Evolutionary conservation across 2,888 invertebrate genomes (phyloP).

Genomic region (Callinectes sapidus): DNA sequence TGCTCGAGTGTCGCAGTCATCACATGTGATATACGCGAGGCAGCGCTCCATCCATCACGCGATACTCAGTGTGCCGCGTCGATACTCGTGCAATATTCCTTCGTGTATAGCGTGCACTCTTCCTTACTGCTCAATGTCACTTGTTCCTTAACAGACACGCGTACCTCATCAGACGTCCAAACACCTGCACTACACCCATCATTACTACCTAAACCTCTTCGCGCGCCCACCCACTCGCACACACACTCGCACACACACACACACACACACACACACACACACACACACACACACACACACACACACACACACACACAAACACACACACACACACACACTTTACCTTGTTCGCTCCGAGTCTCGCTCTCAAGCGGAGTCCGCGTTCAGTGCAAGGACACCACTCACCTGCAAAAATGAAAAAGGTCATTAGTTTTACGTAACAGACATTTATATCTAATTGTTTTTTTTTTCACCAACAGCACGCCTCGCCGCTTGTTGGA

Average conservation of each 20-base stretch:
- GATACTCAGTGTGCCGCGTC: not conserved
- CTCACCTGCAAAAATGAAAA: conserved; percentile 36
- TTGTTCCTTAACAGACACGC: not conserved
- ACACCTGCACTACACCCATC: not conserved
- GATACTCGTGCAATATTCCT: not conserved
- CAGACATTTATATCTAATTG: conserved; percentile 16
- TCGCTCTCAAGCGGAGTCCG: not conserved
- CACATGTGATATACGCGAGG: not conserved
- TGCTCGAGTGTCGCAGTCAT: not conserved
- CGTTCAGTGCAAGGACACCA: not conserved
- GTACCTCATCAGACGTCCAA: not conserved
- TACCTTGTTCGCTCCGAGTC: not conserved
- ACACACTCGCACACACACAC: conserved; percentile 29
- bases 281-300: conserved; percentile 29
- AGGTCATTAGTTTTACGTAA: not conserved
- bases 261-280: no score
- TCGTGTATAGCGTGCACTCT: not conserved
- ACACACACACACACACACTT: not conserved
- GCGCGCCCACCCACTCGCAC: not conserved
- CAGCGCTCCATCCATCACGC: not conserved
- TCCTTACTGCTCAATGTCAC: not conserved
- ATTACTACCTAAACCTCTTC: not conserved
- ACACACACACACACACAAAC: not conserved
- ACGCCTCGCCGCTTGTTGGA: conserved; percentile 11
- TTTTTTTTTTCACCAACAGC: not conserved